These are phyloP conservation scores for Dicentrarchus labrax DNA, from an alignment of 2,113 vertebrate genomes.

Conservation along the genomic window DNA sequence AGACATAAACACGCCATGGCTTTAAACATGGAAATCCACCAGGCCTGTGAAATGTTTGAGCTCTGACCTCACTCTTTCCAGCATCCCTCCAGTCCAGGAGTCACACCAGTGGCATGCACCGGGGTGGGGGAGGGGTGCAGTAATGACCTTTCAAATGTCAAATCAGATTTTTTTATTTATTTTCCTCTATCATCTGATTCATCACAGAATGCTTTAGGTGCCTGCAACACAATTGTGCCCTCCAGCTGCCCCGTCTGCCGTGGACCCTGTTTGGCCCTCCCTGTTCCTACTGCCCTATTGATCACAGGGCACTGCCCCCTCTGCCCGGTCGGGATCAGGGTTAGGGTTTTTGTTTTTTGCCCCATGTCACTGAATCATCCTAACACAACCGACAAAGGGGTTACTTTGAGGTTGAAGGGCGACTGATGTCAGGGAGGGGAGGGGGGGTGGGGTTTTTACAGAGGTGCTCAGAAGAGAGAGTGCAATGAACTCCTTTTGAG, in stretches of 20 bases:
- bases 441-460: conserved; percentile 13
- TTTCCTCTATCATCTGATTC: neutral
- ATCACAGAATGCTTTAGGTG: conserved; percentile 11
- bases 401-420: conserved; percentile 63
- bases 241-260: neutral
- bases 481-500: conserved; percentile 68
- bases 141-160: conserved; percentile 47
- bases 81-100: conserved; percentile 58
- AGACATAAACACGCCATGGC: conserved; percentile 78
- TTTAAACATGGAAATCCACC: conserved; percentile 75
- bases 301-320: neutral
- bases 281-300: neutral
- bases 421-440: neutral
- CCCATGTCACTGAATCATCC: conserved; percentile 64
- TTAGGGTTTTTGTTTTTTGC: conserved; percentile 35
- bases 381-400: conserved; percentile 41
- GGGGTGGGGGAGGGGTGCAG: conserved; percentile 24
- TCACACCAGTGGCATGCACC: conserved; percentile 46
- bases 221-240: neutral
- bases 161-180: conserved; percentile 22
- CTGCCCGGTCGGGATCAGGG: conserved; percentile 1
- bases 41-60: conserved; percentile 67
- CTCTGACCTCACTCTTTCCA: conserved; percentile 80
- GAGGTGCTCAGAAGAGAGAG: conserved; percentile 65
- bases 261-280: conserved; percentile 1